Base-by-base conservation (phyloP, 2,888 invertebrate species). In the Allacma fusca region DNA sequence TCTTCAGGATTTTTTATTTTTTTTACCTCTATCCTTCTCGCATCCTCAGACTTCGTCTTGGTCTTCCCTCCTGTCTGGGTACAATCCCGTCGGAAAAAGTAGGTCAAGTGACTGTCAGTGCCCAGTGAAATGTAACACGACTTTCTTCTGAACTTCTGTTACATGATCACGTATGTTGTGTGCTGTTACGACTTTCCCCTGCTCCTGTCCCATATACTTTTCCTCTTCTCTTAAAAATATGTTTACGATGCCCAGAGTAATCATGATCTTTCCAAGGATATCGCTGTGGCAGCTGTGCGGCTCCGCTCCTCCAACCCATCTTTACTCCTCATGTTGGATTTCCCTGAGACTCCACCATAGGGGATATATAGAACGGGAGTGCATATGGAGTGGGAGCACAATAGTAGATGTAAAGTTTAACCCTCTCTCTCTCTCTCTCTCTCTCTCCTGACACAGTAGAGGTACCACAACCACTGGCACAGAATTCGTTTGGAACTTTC, bases 161-260 rank as follows among this genome's bases (percentile, higher is more conserved):
- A 50, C 71, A 59, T 71, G 71, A 68, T 68, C 68, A 40, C 43
- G 68, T 68, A 68, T 40, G 40, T 40, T 67, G 26, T 59, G 9
- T n/a, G n/a, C 62, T 7, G 4, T 26, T 62, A 62, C 62, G 23
- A 29, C 43, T 70, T 21, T 34, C 67, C 67, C 21, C 24, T 57
- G 19, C 29, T 24, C 24, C 24, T 50, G 12, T 57, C 13, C 24
- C 23, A 26, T 50, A 1, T 26, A 5, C 29, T 57, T 28, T 26
- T 26, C 16, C 50, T 71, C 34, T 57, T 44, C 57, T 50, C 26
- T 70, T 23, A 1, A 16, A 26, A 72, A 59, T 57, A 72, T 28
- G 59, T 72, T 72, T 72, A 72, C 72, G 72, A 28, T 59, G 72
- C 34, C 59, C 72, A 28, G 72, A 57, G 72, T 72, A 72, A 72